Conservation (phyloP, 1,140 invertebrate species). For the Sitophilus oryzae region DNA sequence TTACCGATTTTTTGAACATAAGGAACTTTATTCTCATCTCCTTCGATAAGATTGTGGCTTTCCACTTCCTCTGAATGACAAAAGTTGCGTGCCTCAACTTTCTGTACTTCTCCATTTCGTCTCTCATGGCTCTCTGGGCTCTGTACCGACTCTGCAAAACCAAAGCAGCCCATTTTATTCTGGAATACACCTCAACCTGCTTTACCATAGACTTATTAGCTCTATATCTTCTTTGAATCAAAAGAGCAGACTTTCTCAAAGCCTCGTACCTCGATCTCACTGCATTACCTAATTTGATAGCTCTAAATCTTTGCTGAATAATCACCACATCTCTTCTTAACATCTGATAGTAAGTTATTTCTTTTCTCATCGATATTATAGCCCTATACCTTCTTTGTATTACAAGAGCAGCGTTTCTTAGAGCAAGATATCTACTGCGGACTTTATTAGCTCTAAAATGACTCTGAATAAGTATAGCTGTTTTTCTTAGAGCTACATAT, state of each 20-base stretch:
- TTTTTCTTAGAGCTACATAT: constrained; percentile 38
- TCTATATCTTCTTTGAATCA: constrained; percentile 40
- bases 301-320: constrained; percentile 44
- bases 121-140: constrained; percentile 40
- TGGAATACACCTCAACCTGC: constrained; percentile 8
- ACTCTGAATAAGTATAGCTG: constrained; percentile 43
- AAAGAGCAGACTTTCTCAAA: constrained; percentile 9
- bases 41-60: constrained; percentile 8
- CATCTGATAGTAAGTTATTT: constrained; percentile 34
- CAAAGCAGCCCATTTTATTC: constrained; percentile 28
- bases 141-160: constrained; percentile 42
- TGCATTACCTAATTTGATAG: constrained; percentile 31
- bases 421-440: not conserved
- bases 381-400: constrained; percentile 15
- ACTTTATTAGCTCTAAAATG: constrained; percentile 41
- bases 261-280: constrained; percentile 37
- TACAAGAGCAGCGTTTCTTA: constrained; percentile 2
- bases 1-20: constrained; percentile 25
- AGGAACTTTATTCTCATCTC: constrained; percentile 36
- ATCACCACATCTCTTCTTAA: constrained; percentile 30
- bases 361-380: constrained; percentile 4
- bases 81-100: constrained; percentile 31
- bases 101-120: constrained; percentile 38
- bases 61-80: constrained; percentile 38
- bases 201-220: constrained; percentile 21